phyloP scores from a whole-genome alignment of 2,888 invertebrate genomes.

The Electrophaes corylata region DNA sequence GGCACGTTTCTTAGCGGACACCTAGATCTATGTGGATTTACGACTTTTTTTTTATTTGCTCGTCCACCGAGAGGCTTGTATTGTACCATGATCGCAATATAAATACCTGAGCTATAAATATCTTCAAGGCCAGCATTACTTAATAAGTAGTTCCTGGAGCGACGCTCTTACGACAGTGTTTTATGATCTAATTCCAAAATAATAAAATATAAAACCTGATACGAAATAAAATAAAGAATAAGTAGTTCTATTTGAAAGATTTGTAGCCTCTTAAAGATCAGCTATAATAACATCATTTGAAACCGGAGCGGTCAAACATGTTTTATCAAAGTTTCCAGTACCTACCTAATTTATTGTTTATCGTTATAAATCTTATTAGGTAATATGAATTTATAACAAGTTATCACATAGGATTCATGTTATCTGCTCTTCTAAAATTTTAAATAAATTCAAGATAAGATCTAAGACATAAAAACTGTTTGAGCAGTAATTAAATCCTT shows the following conservation, averaged over 20 bases:
- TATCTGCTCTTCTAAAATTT: neutral
- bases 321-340: conserved; percentile 21
- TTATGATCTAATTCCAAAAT: conserved; percentile 1
- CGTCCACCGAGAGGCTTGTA: neutral
- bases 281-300: conserved; percentile 19
- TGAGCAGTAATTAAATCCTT: too few relatives aligned
- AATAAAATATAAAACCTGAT: conserved; percentile 18
- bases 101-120: conserved; percentile 13
- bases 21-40: neutral
- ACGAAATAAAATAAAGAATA: neutral
- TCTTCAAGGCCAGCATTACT: conserved; percentile 10
- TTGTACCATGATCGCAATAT: conserved; percentile 8
- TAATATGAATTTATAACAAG: conserved; percentile 17
- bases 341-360: conserved; percentile 7
- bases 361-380: conserved; percentile 3
- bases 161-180: conserved; percentile 11
- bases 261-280: conserved; percentile 8
- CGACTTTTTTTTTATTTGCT: conserved; percentile 10
- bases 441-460: neutral
- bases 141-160: conserved; percentile 24
- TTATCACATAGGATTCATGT: conserved; percentile 4
- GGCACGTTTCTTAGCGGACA: neutral
- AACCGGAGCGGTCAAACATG: conserved; percentile 23
- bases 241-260: conserved; percentile 6
- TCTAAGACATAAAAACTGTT: too few relatives aligned